Evolutionary conservation across 2,113 vertebrate species (phyloP).

Genomic region (Myotis davidii): DNA sequence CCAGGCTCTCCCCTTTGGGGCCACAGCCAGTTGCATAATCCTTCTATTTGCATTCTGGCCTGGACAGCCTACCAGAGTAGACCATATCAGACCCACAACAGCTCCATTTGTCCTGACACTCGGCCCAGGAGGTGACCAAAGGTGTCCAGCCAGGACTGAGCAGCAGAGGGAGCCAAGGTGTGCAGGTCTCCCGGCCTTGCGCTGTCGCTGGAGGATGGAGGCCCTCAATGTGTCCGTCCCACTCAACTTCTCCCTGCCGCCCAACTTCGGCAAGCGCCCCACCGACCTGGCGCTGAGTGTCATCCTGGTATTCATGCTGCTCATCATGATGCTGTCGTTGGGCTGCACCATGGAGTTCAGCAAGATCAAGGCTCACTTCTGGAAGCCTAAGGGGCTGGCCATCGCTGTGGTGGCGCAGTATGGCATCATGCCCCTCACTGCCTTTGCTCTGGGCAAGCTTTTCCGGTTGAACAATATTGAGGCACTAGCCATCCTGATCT

Average conservation of each 20-base stretch:
- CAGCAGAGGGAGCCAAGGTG: not conserved
- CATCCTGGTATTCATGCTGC: constrained; percentile 81
- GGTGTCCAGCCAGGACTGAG: not conserved
- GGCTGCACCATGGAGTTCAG: constrained; percentile 91
- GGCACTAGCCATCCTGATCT: constrained; percentile 89
- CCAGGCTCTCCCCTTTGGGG: not conserved
- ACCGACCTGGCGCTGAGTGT: constrained; percentile 80
- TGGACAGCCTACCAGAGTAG: not conserved
- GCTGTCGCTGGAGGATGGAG: not conserved
- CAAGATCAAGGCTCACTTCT: constrained; percentile 88
- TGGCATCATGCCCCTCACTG: constrained; percentile 91
- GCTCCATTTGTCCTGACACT: constrained; percentile 14
- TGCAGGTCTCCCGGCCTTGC: not conserved
- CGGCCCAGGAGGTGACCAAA: not conserved
- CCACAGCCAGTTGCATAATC: constrained; percentile 53
- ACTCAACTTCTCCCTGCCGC: constrained; percentile 69
- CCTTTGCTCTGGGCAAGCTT: constrained; percentile 86
- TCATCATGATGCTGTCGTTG: constrained; percentile 86
- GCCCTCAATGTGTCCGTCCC: constrained; percentile 45
- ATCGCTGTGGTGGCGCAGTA: constrained; percentile 89
- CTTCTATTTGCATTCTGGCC: constrained; percentile 62
- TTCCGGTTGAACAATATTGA: constrained; percentile 84
- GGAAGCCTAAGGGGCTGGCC: constrained; percentile 87
- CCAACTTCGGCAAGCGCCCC: constrained; percentile 65
- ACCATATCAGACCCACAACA: no score